A percentile compares a stretch with the other conserved stretches of the same genome.
Evolutionary conservation across 1,140 invertebrate genomes (phyloP).

Genomic region (Panulirus ornatus): DNA sequence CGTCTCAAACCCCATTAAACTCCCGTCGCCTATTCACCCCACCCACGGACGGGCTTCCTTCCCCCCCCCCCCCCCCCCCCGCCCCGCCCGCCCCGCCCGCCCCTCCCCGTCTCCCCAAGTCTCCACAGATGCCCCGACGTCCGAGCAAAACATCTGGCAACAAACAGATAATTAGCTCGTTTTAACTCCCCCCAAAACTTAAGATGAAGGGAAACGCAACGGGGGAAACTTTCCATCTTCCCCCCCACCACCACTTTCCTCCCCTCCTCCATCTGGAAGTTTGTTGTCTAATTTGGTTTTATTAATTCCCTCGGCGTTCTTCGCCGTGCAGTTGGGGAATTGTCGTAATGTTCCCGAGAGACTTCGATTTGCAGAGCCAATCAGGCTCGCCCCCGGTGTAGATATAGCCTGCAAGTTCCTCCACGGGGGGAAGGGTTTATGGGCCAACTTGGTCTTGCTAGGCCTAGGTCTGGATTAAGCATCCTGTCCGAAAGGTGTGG

Average conservation of each 20-base stretch:
- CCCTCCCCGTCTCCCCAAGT: neutral
- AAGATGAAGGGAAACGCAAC: neutral
- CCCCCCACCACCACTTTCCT: no score
- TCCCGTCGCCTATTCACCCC: no score
- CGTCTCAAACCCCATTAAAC: no score
- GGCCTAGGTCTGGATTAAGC: no score
- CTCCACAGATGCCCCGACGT: no score
- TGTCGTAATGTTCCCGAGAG: neutral
- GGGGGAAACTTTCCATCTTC: neutral
- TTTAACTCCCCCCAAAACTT: constrained; percentile 9
- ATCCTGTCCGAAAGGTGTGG: no score
- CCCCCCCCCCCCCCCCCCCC: neutral
- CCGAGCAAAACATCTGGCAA: neutral
- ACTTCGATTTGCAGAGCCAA: neutral
- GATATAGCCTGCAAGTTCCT: no score
- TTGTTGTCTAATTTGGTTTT: neutral
- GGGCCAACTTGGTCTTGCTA: no score
- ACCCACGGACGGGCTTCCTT: no score
- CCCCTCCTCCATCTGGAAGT: no score
- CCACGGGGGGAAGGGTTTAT: no score
- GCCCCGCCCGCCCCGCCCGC: neutral
- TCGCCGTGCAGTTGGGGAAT: neutral
- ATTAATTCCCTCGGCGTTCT: neutral
- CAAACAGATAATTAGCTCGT: constrained; percentile 16
- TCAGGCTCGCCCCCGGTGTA: neutral